phyloP scores from a whole-genome alignment of 2,797 vertebrate species.

The Pangasius djambal region DNA sequence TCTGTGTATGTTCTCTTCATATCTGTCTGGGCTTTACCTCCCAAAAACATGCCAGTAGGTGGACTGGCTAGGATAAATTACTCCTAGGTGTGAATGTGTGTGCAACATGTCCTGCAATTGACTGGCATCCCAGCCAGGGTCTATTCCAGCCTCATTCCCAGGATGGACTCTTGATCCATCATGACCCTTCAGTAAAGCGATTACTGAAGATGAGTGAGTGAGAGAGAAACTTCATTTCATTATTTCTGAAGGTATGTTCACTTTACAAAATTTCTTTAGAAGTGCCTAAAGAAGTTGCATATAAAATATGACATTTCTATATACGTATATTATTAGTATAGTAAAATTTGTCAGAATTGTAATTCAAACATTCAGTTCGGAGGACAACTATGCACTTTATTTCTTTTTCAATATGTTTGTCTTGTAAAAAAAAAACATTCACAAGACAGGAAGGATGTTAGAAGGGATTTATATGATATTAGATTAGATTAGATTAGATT shows the following conservation, averaged over 20 bases:
- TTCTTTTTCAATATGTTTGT: background rate
- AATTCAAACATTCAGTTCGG: background rate
- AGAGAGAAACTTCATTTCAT: background rate
- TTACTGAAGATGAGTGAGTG: background rate
- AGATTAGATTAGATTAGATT: too few relatives aligned
- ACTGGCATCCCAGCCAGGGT: background rate
- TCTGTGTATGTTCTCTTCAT: constrained; percentile 8
- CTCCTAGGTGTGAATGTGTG: background rate
- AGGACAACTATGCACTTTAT: background rate
- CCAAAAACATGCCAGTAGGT: background rate
- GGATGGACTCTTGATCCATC: background rate
- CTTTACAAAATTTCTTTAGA: background rate
- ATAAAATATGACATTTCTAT: background rate
- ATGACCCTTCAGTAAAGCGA: background rate
- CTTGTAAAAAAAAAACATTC: background rate
- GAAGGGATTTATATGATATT: background rate
- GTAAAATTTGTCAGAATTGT: background rate
- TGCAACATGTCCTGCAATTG: background rate
- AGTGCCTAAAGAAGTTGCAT: background rate
- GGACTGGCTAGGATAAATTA: background rate
- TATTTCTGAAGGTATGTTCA: background rate
- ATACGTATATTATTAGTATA: background rate
- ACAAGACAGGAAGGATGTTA: background rate
- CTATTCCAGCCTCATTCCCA: background rate
- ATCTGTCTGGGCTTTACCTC: background rate